Evolutionary conservation across 2,797 vertebrate genomes (phyloP).

Genomic region (Tarsius wallacei): DNA sequence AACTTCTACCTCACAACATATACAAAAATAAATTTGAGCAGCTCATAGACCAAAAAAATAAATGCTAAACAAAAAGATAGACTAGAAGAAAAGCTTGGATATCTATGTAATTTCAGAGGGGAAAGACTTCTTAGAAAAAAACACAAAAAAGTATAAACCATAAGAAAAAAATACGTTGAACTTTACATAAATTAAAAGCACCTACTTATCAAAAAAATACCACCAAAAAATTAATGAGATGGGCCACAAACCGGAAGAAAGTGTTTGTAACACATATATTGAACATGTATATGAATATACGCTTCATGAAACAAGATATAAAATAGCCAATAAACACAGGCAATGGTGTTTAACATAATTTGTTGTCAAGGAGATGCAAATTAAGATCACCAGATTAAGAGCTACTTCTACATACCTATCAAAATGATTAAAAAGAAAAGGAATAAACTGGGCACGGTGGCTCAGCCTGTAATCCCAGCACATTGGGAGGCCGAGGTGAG

Average conservation of each 20-base stretch:
- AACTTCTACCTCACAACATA: neutral
- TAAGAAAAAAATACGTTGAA: neutral
- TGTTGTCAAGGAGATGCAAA: neutral
- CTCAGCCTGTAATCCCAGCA: too few relatives aligned
- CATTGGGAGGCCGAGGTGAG: too few relatives aligned
- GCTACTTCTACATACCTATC: accelerated
- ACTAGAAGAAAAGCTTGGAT: neutral
- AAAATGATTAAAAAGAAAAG: neutral
- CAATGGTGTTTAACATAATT: neutral
- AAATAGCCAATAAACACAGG: neutral
- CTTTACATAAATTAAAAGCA: neutral
- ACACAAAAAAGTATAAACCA: neutral
- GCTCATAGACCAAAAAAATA: neutral
- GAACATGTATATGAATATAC: neutral
- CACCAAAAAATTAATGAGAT: neutral
- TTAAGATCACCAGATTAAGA: neutral
- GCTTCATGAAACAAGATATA: neutral
- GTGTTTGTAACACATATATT: neutral
- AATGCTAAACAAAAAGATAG: neutral
- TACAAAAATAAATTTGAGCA: neutral
- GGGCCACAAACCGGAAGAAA: neutral
- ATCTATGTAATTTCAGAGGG: neutral
- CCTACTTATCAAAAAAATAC: neutral
- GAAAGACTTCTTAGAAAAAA: neutral
- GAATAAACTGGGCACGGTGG: too few relatives aligned